Base-by-base conservation (phyloP, 2,797 vertebrate species). In the Prunella strophiata region DNA sequence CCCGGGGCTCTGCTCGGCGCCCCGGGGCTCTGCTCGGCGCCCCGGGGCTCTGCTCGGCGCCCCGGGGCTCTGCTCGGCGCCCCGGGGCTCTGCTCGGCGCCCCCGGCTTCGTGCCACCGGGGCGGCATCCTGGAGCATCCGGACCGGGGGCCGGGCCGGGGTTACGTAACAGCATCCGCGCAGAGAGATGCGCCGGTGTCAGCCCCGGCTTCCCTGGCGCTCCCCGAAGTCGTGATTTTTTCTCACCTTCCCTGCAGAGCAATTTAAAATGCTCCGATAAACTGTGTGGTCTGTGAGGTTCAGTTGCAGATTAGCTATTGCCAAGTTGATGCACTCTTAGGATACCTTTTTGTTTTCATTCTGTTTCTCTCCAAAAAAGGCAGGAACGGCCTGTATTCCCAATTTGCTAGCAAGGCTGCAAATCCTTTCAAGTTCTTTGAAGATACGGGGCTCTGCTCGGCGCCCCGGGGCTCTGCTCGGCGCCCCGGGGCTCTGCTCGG, bases 161-260 rank as follows among this genome's bases (percentile, higher is more conserved):
- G 91, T 98, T 98, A 98, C 97, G 96, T 97, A 98, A 98, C 93
- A 20, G 95, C 91, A 62, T 34, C 85, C 78, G 61, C 40, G 77
- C 71, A 13, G 76, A 20, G 63, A 5, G 91, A 36, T 57, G 76
- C 68, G 45, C 78, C 5, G 20, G 47, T 52, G 50, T 4, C 83
- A 16, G 88, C 83, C 52, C 68, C 77, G 45, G 68, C 87, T 48
- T 18, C 18, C 14, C 36, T 0, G 68, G 27, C 54, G 57, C 58
- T 50, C n/a, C 89, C 42, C 34, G 36, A 50, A 83, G 85, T 51
- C 45, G 36, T 20, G 59, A 13, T 43, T 51, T 51, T n/a, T 22
- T 3, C 6, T 5, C 36, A n/a, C 17, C 8, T 32, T 48, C 34
- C 21, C 6, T 11, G 66, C 45, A 26, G 38, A 29, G 61, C 55